phyloP scores from a whole-genome alignment of 2,797 vertebrate species.

The Brachyalestes nurse region DNA sequence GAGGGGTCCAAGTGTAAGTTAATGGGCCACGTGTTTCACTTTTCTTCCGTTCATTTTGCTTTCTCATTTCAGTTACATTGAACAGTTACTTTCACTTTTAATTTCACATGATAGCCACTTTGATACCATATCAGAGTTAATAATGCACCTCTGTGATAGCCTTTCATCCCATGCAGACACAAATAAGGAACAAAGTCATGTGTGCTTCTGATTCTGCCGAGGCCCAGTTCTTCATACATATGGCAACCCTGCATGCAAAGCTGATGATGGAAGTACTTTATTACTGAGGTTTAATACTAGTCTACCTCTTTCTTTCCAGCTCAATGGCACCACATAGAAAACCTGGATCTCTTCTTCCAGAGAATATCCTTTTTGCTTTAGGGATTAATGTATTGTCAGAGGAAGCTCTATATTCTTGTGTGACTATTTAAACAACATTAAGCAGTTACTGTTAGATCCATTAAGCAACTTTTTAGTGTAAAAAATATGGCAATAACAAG shows the following conservation, averaged over 20 bases:
- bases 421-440: neutral
- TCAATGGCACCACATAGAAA: slow-evolving; percentile 98
- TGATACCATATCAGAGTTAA: too few species aligned
- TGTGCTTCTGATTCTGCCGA: neutral
- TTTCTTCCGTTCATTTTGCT: neutral
- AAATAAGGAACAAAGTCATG: neutral
- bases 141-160: neutral
- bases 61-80: neutral
- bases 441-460: too few species aligned
- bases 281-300: neutral
- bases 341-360: slow-evolving; percentile 98
- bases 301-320: slow-evolving; percentile 74
- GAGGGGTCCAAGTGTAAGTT: slow-evolving; percentile 93
- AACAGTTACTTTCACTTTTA: neutral
- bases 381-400: neutral
- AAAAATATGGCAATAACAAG: neutral
- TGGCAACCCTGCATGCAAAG: neutral
- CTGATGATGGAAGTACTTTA: neutral
- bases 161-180: neutral
- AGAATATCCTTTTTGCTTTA: slow-evolving; percentile 92
- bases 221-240: neutral
- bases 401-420: neutral
- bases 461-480: neutral
- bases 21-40: neutral
- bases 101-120: too few species aligned